phyloP scores from a whole-genome alignment of 1,140 invertebrate species.

The Drosophila novamexicana region DNA sequence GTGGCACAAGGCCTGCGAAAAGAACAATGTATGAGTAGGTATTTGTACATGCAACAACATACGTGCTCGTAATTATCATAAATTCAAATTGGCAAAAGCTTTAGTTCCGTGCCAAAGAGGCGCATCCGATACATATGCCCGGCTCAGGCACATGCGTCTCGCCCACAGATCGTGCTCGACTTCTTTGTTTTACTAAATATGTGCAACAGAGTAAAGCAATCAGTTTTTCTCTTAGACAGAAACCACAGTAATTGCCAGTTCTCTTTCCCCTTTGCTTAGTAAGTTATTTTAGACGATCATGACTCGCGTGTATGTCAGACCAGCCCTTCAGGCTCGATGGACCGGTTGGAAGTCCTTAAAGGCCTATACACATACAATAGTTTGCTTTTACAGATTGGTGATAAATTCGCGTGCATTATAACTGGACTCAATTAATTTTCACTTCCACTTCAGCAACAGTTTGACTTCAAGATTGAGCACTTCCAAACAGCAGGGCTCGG shows the following conservation, averaged over 20 bases:
- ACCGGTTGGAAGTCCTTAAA: slow-evolving; percentile 63
- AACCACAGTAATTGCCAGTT: too few species aligned
- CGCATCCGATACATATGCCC: slow-evolving; percentile 26
- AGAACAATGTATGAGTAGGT: slow-evolving; percentile 38
- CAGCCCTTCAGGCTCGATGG: background rate
- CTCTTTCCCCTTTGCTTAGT: too few species aligned
- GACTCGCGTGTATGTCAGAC: background rate
- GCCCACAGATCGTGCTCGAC: background rate
- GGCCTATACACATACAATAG: background rate
- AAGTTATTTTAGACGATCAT: background rate
- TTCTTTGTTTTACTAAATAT: background rate
- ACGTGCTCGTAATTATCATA: slow-evolving; percentile 56
- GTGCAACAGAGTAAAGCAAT: background rate
- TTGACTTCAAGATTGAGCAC: slow-evolving; percentile 42
- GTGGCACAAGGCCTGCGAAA: slow-evolving; percentile 59
- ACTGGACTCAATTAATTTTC: slow-evolving; percentile 53
- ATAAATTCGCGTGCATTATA: slow-evolving; percentile 57
- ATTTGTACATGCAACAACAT: slow-evolving; percentile 18
- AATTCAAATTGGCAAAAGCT: slow-evolving; percentile 31
- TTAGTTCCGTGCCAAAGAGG: slow-evolving; percentile 66
- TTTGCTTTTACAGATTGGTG: slow-evolving; percentile 4
- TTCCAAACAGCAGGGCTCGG: slow-evolving; percentile 9
- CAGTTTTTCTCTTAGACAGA: background rate
- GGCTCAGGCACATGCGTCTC: slow-evolving; percentile 19
- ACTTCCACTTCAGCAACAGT: slow-evolving; percentile 56